phyloP scores from a whole-genome alignment of 2,888 invertebrate species.

The Lasioglossum lativentre region DNA sequence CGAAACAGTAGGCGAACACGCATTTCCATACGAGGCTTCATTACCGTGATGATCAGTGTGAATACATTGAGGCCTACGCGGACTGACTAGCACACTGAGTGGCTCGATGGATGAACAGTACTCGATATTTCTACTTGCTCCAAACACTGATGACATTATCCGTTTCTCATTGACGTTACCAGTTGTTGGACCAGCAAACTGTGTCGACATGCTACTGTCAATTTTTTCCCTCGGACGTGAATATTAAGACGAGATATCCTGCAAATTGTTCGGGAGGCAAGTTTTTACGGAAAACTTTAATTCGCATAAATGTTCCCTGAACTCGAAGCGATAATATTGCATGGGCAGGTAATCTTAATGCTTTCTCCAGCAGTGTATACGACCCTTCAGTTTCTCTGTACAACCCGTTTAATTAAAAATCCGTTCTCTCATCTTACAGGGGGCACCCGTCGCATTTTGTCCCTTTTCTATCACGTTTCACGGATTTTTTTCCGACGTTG shows the following conservation, averaged over 20 bases:
- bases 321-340: not conserved
- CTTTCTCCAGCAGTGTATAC: not conserved
- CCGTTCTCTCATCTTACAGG: not conserved
- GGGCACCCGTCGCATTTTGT: not conserved
- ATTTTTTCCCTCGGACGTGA: not conserved
- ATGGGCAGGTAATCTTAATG: not conserved
- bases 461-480: not conserved
- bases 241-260: not conserved
- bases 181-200: too few species aligned
- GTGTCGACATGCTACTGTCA: not conserved
- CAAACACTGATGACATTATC: not conserved
- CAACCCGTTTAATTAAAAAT: not conserved
- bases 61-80: not conserved
- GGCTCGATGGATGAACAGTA: not conserved
- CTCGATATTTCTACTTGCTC: not conserved
- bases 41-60: not conserved
- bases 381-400: not conserved
- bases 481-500: not conserved
- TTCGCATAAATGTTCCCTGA: not conserved
- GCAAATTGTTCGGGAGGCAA: not conserved
- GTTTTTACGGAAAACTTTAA: not conserved
- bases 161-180: not conserved
- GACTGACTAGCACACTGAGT: not conserved
- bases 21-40: not conserved
- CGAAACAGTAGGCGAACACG: not conserved